phyloP scores from a whole-genome alignment of 2,888 invertebrate genomes.

The Chrysolina oricalcia region DNA sequence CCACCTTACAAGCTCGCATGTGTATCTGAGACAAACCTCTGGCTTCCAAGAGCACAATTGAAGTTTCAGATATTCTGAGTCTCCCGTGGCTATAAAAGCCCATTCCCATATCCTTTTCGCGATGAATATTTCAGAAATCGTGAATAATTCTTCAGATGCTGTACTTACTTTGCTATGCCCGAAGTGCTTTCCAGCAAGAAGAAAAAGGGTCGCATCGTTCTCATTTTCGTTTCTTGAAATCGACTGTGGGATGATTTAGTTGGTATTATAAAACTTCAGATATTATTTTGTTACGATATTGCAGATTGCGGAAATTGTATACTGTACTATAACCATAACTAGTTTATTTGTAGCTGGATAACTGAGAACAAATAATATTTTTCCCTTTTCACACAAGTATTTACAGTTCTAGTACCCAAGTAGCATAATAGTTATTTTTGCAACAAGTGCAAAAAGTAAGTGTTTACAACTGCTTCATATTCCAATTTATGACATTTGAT shows the following conservation, averaged over 20 bases:
- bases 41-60: constrained; percentile 27
- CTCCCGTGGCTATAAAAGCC: constrained; percentile 41
- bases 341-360: no score
- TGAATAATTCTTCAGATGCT: constrained; percentile 39
- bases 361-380: no score
- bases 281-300: not conserved
- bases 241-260: not conserved
- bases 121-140: constrained; percentile 41
- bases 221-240: not conserved
- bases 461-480: no score
- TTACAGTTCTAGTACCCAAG: no score
- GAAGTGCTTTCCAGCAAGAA: not conserved
- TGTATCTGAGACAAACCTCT: constrained; percentile 7
- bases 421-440: no score
- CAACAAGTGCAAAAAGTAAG: no score
- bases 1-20: not conserved
- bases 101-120: constrained; percentile 28
- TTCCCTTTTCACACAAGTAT: no score
- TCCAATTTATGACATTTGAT: no score
- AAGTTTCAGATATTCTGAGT: constrained; percentile 39
- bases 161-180: not conserved
- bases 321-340: no score
- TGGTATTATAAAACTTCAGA: not conserved
- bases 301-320: not conserved
- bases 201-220: not conserved